A percentile compares a stretch with the other conserved stretches of the same genome.
phyloP scores from a whole-genome alignment of 2,113 vertebrate genomes.

The Circaetus cinerascens region DNA sequence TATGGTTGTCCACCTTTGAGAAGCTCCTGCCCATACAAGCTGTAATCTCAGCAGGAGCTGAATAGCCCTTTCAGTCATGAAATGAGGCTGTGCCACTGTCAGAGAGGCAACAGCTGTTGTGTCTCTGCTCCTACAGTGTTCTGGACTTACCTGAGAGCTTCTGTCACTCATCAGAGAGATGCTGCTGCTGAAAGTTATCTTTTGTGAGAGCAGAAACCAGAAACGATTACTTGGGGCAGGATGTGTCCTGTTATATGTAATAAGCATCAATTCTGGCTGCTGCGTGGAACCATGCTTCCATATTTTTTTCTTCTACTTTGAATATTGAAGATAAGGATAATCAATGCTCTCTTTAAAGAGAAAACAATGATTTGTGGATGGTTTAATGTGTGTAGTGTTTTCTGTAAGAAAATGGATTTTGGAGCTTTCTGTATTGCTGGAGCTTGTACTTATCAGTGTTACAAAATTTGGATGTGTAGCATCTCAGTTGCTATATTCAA shows the following conservation, averaged over 20 bases:
- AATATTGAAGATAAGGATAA: not conserved
- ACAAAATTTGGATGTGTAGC: not conserved
- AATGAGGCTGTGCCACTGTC: not conserved
- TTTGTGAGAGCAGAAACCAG: not conserved
- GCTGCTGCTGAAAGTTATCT: not conserved
- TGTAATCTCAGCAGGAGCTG: slow-evolving; percentile 16
- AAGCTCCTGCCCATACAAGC: not conserved
- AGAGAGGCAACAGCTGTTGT: slow-evolving; percentile 1
- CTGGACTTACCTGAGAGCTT: not conserved
- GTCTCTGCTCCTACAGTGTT: not conserved
- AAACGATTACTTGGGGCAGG: not conserved
- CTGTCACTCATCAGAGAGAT: not conserved
- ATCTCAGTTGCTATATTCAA: not conserved
- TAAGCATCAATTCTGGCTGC: not conserved
- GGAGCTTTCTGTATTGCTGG: not conserved
- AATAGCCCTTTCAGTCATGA: slow-evolving; percentile 6
- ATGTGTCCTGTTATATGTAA: not conserved
- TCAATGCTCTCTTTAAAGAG: not conserved
- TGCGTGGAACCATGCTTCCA: not conserved
- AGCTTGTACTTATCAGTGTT: not conserved
- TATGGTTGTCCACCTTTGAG: slow-evolving; percentile 9
- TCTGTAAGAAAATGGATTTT: not conserved
- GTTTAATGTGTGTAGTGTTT: not conserved
- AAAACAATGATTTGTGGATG: not conserved
- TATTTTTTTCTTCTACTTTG: not conserved